Evolutionary conservation across 1,140 invertebrate species (phyloP).

Genomic region (Chionoecetes opilio): DNA sequence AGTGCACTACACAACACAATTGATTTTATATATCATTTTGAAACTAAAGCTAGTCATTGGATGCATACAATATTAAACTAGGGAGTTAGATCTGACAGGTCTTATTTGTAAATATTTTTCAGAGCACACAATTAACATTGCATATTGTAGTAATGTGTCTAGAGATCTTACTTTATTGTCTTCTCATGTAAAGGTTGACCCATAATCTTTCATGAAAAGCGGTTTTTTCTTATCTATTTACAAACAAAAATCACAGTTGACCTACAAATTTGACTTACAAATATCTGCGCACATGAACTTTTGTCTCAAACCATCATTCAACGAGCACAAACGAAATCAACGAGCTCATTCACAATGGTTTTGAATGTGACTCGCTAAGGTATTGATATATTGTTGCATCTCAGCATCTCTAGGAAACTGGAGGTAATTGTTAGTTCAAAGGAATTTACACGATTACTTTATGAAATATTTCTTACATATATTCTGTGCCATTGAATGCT

Average conservation of each 20-base stretch:
- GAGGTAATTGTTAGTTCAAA: neutral
- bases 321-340: no score
- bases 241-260: neutral
- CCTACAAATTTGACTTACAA: neutral
- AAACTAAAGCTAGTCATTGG: constrained; percentile 29
- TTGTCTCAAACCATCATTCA: neutral
- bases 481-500: neutral
- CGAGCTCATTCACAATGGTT: neutral
- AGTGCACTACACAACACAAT: neutral
- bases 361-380: neutral
- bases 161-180: neutral
- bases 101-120: neutral
- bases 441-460: neutral
- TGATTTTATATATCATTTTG: neutral
- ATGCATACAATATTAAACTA: neutral
- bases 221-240: no score
- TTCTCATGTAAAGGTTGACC: neutral
- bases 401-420: constrained; percentile 1
- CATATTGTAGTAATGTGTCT: neutral
- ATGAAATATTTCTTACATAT: neutral
- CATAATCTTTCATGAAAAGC: neutral
- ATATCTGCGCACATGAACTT: neutral
- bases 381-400: neutral
- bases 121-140: neutral
- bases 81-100: constrained; percentile 3